Evolutionary conservation across 1,140 invertebrate species (phyloP), one percentile per base, ranked within the genome.

Genomic region (Zaprionus nigranus): DNA sequence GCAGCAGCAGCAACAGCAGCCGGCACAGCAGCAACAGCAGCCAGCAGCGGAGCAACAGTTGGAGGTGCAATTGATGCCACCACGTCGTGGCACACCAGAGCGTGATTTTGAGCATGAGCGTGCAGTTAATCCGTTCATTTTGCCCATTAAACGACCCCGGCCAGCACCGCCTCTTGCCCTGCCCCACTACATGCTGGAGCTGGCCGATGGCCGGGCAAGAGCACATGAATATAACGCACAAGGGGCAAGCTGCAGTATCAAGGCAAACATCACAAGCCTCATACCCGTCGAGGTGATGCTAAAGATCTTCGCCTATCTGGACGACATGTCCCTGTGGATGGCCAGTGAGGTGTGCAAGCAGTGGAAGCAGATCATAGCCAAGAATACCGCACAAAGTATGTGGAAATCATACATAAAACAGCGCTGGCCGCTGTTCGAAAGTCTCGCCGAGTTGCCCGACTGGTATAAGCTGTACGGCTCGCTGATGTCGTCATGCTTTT

Each of bases 281-380:
- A 85, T 93, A 78, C 92, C 91, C 68, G 82, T 94, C 93, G 70
- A 94, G 96, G 97, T 99, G 63, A 94, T 98, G 79, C 94, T 98
- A 12, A 95, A 96, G 53, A 97, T 98, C 68, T 98, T 99, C 93
- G 96, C 95, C 24, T 97, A 98, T 92, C 93, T 99, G 79, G 98
- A 99, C 91, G 97, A 98, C 92, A 95, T 99, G 73, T 98, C 97
- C 5, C 93, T 98, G 71, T 97, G 97, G 96, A 95, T 96, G 92
- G 96, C 96, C 75, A 95, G 96, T 73, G 95, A 97, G 93, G 97
- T 98, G 20, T 98, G 97, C 92, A 94, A 95, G 78, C 95, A 97
- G 78, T 98, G 97, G 97, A 94, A 95, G 54, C 94, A 96, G 22
- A 95, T 99, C 24, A 93, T 99, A 38, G 94, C 95, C 54, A 95